Evolutionary conservation across 2,888 invertebrate genomes (phyloP).

Genomic region (Chaetogeoica ovagalla): DNA sequence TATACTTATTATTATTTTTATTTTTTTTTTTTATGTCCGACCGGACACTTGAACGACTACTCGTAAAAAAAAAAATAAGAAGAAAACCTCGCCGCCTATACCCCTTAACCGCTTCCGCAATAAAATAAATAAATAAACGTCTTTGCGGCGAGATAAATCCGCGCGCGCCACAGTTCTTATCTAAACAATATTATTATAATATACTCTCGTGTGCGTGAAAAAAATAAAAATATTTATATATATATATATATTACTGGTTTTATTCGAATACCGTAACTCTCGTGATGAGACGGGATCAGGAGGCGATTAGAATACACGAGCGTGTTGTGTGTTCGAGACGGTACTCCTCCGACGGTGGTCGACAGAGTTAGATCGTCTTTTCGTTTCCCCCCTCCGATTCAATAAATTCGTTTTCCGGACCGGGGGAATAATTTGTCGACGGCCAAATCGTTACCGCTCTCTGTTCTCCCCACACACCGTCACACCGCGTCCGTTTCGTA

Average conservation of each 20-base stretch:
- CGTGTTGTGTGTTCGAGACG: no score
- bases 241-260: constrained; percentile 36
- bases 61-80: constrained; percentile 50
- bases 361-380: neutral
- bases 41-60: constrained; percentile 43
- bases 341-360: constrained; percentile 40
- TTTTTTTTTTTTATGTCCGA: constrained; percentile 28
- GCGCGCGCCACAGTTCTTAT: constrained; percentile 5
- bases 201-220: constrained; percentile 19
- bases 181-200: constrained; percentile 10
- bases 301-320: no score
- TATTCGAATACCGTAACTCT: neutral
- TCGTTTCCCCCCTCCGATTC: constrained; percentile 2
- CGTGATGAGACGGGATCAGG: constrained; percentile 20
- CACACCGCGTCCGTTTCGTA: no score
- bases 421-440: constrained; percentile 48
- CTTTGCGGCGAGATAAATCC: constrained; percentile 31
- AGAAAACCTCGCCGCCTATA: no score
- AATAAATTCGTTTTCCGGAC: constrained; percentile 50
- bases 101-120: constrained; percentile 46
- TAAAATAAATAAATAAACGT: constrained; percentile 33
- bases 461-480: no score
- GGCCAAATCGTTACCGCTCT: neutral
- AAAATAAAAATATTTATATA: no score
- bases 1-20: neutral